A percentile compares a stretch with the other conserved stretches of the same genome.
Evolutionary conservation across 2,797 vertebrate genomes (phyloP).

Genomic region (Sciurus vulgaris): DNA sequence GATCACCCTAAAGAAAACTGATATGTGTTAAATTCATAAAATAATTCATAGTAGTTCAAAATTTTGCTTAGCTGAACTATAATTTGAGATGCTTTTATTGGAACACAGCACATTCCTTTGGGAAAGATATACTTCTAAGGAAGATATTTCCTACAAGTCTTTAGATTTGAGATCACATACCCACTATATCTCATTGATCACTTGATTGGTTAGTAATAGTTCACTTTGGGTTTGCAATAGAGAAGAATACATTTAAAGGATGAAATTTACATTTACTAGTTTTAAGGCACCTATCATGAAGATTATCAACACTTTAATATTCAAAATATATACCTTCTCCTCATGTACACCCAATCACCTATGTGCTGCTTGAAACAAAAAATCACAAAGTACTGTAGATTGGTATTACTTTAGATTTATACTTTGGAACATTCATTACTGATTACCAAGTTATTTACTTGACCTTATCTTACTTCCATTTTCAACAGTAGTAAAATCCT

Average conservation of each 20-base stretch:
- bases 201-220: not conserved
- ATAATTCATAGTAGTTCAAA: not conserved
- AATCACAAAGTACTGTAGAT: not conserved
- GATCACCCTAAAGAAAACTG: not conserved
- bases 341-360: not conserved
- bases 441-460: not conserved
- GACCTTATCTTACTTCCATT: not conserved
- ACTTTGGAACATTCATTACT: not conserved
- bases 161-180: not conserved
- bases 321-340: not conserved
- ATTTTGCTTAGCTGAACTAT: not conserved
- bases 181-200: not conserved
- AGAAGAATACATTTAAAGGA: not conserved
- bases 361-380: not conserved
- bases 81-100: not conserved
- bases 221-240: not conserved
- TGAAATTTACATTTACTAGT: not conserved
- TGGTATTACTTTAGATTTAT: not conserved
- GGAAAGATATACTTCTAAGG: slow-evolving; percentile 24
- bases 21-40: not conserved
- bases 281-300: not conserved
- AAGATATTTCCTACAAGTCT: not conserved
- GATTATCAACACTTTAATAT: not conserved
- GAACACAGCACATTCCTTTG: not conserved
- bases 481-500: not conserved